Conservation (phyloP, 2,888 invertebrate genomes). For the Andrena chrysosceles region DNA sequence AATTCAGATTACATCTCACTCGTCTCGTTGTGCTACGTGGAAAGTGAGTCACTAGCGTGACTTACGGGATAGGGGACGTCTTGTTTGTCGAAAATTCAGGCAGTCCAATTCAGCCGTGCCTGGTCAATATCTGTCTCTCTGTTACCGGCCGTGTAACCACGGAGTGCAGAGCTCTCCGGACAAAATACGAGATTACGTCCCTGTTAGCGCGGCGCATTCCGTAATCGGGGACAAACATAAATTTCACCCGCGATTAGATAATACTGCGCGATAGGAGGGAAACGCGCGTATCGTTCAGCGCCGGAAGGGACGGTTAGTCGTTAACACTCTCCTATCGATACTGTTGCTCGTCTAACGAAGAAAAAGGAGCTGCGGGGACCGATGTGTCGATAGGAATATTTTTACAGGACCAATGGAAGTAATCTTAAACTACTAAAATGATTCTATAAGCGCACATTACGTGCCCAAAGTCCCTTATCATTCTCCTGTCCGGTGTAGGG, state of each 20-base stretch:
- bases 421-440: neutral
- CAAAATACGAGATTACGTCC: conserved; percentile 38
- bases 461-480: conserved; percentile 93
- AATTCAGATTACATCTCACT: conserved; percentile 56
- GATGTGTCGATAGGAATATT: neutral
- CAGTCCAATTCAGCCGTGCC: conserved; percentile 35
- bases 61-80: conserved; percentile 53
- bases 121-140: conserved; percentile 32
- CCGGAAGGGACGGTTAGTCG: neutral
- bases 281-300: neutral
- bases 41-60: conserved; percentile 57
- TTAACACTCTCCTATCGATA: conserved; percentile 14
- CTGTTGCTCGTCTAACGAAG: neutral
- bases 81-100: conserved; percentile 66
- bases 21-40: conserved; percentile 49
- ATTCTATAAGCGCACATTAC: conserved; percentile 39
- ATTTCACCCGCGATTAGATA: conserved; percentile 56
- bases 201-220: conserved; percentile 18
- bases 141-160: neutral
- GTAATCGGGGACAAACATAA: conserved; percentile 54
- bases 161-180: conserved; percentile 7
- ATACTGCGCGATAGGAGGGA: conserved; percentile 25
- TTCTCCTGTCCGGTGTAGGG: conserved; percentile 95
- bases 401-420: neutral
- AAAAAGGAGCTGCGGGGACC: neutral